phyloP scores from a whole-genome alignment of 1,140 invertebrate genomes.

The Drosophila kikkawai region DNA sequence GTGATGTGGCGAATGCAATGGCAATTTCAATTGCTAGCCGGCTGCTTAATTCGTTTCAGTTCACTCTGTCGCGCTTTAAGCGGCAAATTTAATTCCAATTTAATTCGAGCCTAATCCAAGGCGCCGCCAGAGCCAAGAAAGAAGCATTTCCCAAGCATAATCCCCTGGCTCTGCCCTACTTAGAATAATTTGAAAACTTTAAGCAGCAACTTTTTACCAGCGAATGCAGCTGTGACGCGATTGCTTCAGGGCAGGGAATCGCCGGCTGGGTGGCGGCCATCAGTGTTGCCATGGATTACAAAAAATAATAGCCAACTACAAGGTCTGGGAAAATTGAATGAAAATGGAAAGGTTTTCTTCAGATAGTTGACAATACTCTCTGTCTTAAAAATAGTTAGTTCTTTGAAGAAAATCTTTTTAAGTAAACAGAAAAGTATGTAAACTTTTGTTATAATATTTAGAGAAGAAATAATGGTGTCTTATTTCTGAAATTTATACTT shows the following conservation, averaged over 20 bases:
- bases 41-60: conserved; percentile 52
- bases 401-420: not conserved
- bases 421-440: too few relatives aligned
- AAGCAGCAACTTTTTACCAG: conserved; percentile 62
- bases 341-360: not conserved
- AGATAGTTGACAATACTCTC: not conserved
- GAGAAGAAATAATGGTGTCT: not conserved
- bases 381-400: not conserved
- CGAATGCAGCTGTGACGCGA: conserved; percentile 66
- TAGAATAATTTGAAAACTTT: conserved; percentile 83
- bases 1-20: conserved; percentile 27
- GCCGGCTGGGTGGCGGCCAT: conserved; percentile 17
- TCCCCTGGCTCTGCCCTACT: conserved; percentile 67
- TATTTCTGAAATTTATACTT: not conserved
- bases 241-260: conserved; percentile 2
- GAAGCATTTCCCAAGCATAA: conserved; percentile 48
- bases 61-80: conserved; percentile 73
- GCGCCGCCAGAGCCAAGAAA: conserved; percentile 40
- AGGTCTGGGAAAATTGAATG: not conserved
- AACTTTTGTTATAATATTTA: not conserved
- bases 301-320: conserved; percentile 2
- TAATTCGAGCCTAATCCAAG: conserved; percentile 77
- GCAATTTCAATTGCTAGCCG: conserved; percentile 16
- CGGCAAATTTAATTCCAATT: conserved; percentile 75
- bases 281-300: conserved; percentile 14